These are phyloP conservation scores for Gadus macrocephalus DNA, from an alignment of 2,113 vertebrate genomes.

Conservation along the genomic window DNA sequence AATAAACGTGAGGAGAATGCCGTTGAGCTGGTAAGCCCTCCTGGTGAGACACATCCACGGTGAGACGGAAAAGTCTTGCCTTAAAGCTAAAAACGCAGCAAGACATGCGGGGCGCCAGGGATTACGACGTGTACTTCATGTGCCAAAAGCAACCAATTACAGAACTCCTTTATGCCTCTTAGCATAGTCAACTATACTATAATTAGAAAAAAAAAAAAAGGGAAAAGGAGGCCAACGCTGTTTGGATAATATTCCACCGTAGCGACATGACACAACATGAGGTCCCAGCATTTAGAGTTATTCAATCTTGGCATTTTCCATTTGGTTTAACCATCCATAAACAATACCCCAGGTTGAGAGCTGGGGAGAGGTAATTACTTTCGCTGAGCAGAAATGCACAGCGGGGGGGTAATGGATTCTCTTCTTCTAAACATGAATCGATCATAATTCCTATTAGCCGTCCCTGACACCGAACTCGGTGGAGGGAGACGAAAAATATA, in stretches of 20 bases:
- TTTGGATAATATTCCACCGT: conserved; percentile 29
- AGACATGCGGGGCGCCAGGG: no score
- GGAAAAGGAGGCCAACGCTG: conserved; percentile 7
- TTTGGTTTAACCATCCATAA: conserved; percentile 48
- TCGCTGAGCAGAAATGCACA: conserved; percentile 37
- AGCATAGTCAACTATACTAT: no score
- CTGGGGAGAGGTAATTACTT: conserved; percentile 50
- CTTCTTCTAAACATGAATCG: conserved; percentile 34
- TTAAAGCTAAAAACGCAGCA: no score
- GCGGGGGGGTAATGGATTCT: conserved; percentile 42
- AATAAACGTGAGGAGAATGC: no score
- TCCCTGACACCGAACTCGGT: conserved; percentile 19
- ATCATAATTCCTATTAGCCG: conserved; percentile 40
- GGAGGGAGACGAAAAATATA: conserved; percentile 17
- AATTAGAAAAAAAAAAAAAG: no score
- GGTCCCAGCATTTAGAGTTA: conserved; percentile 18
- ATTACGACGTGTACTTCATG: no score
- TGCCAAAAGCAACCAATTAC: no score
- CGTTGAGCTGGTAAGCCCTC: no score
- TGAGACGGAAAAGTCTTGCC: no score
- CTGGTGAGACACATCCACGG: no score
- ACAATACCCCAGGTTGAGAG: conserved; percentile 25
- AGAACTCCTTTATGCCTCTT: no score
- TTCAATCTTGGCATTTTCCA: conserved; percentile 39
- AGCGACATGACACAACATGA: conserved; percentile 12